Conservation (phyloP, 2,888 invertebrate species). For the Lepetodrilus schrolli region DNA sequence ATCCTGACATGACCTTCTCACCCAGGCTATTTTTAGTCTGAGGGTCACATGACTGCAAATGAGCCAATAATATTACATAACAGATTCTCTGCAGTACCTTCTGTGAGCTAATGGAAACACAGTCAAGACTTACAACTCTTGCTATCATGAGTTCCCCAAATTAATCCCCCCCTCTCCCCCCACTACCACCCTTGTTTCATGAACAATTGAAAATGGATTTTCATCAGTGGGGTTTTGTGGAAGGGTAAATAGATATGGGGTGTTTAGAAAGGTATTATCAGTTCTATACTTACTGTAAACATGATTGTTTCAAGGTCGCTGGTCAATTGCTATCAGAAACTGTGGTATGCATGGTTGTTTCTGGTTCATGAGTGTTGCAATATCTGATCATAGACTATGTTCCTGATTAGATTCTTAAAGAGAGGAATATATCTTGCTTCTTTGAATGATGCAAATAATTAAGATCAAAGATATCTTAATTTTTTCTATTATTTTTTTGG, state of each 20-base stretch:
- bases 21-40: constrained; percentile 34
- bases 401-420: no score
- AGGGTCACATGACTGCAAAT: constrained; percentile 47
- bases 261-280: not conserved
- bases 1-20: constrained; percentile 47
- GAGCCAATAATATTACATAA: constrained; percentile 46
- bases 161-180: not conserved
- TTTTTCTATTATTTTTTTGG: no score
- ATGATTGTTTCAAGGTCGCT: no score
- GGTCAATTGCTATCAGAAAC: no score
- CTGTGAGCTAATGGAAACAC: constrained; percentile 44
- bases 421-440: no score
- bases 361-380: no score
- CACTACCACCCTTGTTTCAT: not conserved
- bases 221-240: not conserved
- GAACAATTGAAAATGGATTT: constrained; percentile 8
- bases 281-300: not conserved
- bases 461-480: no score
- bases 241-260: not conserved
- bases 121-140: no score
- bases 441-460: no score
- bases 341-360: no score
- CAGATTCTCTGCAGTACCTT: constrained; percentile 43
- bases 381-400: no score
- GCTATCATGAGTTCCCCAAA: no score